Evolutionary conservation across 2,797 vertebrate genomes (phyloP).

Genomic region (Falco berigora): DNA sequence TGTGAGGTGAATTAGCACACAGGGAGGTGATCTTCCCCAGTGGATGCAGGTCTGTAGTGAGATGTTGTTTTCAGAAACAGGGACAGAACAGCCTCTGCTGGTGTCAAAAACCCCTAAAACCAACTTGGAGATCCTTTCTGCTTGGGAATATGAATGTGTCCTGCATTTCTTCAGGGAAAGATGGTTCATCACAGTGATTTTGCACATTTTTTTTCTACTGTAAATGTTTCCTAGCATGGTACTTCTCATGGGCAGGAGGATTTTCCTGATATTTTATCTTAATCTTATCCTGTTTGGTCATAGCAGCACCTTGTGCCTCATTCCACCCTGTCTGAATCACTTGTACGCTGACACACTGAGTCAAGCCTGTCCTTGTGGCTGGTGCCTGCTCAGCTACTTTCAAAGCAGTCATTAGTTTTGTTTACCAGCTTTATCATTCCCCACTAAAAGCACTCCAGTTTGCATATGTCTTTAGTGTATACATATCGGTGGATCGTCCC

Average conservation of each 20-base stretch:
- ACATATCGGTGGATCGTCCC: not conserved
- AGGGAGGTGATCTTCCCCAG: not conserved
- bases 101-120: not conserved
- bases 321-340: not conserved
- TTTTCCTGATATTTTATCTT: not conserved
- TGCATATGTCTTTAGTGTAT: not conserved
- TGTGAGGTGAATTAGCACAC: not conserved
- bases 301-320: not conserved
- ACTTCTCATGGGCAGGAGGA: not conserved
- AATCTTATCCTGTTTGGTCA: not conserved
- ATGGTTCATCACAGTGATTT: not conserved
- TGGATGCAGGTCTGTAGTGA: not conserved
- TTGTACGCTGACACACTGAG: not conserved
- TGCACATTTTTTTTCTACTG: not conserved
- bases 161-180: not conserved
- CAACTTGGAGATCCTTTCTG: not conserved
- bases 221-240: not conserved
- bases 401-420: not conserved
- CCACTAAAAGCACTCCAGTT: not conserved
- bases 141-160: not conserved
- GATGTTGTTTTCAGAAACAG: not conserved
- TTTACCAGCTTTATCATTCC: not conserved
- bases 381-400: not conserved
- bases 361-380: not conserved
- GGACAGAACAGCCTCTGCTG: not conserved